Evolutionary conservation across 2,888 invertebrate species (phyloP).

Genomic region (Cactoblastis cactorum): DNA sequence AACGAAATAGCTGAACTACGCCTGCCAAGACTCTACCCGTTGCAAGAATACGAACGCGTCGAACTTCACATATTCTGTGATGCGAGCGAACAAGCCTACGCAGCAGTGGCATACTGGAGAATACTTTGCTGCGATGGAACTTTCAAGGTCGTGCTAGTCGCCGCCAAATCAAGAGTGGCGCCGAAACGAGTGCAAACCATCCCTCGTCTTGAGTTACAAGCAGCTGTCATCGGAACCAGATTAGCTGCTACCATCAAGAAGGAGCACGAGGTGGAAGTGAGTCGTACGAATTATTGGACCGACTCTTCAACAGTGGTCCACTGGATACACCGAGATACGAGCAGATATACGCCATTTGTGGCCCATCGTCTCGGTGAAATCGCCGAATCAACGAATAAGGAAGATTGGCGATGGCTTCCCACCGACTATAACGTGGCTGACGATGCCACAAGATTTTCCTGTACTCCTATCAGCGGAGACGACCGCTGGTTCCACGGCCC

Average conservation of each 20-base stretch:
- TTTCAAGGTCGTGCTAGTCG: not conserved
- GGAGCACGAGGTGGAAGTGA: constrained; percentile 14
- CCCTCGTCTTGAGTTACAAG: not conserved
- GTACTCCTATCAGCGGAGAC: constrained; percentile 2
- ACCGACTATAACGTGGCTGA: not conserved
- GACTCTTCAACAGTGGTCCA: constrained; percentile 17
- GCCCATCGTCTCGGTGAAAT: constrained; percentile 20
- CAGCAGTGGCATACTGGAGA: not conserved
- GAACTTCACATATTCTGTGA: constrained; percentile 29
- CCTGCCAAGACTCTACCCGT: constrained; percentile 15
- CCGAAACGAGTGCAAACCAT: not conserved
- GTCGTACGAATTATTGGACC: constrained; percentile 16
- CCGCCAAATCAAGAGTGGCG: not conserved
- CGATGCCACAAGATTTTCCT: no score
- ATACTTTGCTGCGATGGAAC: not conserved
- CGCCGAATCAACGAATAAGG: not conserved
- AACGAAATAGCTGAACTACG: constrained; percentile 14
- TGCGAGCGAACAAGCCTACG: constrained; percentile 17
- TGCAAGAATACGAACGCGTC: not conserved
- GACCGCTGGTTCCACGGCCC: not conserved
- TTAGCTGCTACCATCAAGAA: constrained; percentile 12
- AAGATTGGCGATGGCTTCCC: not conserved
- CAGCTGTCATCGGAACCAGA: constrained; percentile 2
- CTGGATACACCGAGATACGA: constrained; percentile 18
- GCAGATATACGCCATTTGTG: constrained; percentile 17